Conservation (phyloP, 2,797 vertebrate species). For the Notolabrus celidotus region DNA sequence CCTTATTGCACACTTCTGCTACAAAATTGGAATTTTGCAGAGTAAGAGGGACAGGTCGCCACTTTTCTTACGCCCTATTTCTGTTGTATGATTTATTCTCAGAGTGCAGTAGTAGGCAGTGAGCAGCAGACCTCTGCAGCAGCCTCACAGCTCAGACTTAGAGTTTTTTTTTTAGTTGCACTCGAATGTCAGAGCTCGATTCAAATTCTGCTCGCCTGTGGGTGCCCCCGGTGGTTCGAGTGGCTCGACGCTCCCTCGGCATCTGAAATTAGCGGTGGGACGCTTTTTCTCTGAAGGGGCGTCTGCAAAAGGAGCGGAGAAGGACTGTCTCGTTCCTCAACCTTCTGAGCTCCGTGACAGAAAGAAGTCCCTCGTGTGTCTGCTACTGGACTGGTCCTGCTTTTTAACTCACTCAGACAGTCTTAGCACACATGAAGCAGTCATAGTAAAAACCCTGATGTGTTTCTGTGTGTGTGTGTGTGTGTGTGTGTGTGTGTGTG, state of each 20-base stretch:
- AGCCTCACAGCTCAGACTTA: slow-evolving; percentile 1
- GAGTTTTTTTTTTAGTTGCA: slow-evolving; percentile 15
- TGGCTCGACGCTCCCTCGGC: slow-evolving; percentile 34
- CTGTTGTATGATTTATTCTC: not conserved
- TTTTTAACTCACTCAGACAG: slow-evolving; percentile 13
- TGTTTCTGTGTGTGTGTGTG: not conserved
- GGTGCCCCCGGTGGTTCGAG: slow-evolving; percentile 17
- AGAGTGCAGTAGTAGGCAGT: not conserved
- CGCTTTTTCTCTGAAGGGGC: slow-evolving; percentile 20
- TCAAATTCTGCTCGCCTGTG: slow-evolving; percentile 36
- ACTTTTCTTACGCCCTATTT: not conserved
- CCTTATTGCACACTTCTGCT: too few relatives aligned
- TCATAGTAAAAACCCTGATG: not conserved
- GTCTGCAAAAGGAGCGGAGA: slow-evolving; percentile 26
- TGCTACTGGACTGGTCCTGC: slow-evolving; percentile 14
- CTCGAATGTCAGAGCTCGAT: slow-evolving; percentile 17
- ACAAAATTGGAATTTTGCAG: too few relatives aligned
- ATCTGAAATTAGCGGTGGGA: slow-evolving; percentile 52
- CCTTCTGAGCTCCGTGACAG: slow-evolving; percentile 15
- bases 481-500: not conserved
- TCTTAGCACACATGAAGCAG: not conserved
- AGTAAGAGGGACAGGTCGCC: too few relatives aligned
- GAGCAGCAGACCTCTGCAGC: slow-evolving; percentile 8
- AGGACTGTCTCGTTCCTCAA: slow-evolving; percentile 17
- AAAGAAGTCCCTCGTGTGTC: slow-evolving; percentile 34